Evolutionary conservation across 53 echinoderm and acorn worm genomes (phyloP).

Genomic region (Astropecten irregularis): DNA sequence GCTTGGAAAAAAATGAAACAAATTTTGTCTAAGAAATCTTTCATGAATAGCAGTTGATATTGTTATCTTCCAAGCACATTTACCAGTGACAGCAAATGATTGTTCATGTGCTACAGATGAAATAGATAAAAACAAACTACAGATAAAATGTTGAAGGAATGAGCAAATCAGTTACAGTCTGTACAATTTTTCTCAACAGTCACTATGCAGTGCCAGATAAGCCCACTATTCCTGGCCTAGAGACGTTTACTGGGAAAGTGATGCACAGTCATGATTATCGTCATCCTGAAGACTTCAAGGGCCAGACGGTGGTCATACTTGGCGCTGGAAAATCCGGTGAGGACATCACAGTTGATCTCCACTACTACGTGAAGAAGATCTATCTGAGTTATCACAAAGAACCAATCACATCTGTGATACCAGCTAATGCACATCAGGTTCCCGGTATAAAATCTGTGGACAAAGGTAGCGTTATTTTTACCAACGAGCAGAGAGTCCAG

Average conservation of each 20-base stretch:
- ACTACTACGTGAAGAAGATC: conserved; percentile 47
- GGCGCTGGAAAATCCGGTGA: conserved; percentile 79
- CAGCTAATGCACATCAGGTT: conserved; percentile 65
- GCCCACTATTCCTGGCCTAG: conserved; percentile 69
- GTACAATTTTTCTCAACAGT: conserved; percentile 56
- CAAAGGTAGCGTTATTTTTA: conserved; percentile 39
- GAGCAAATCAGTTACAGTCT: no score
- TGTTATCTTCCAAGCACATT: no score
- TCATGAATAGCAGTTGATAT: no score
- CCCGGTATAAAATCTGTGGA: conserved; percentile 46
- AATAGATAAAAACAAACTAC: no score
- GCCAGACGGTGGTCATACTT: conserved; percentile 64
- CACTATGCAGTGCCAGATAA: conserved; percentile 76
- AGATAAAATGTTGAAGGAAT: no score
- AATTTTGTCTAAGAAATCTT: no score
- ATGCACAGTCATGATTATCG: conserved; percentile 89
- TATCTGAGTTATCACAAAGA: conserved; percentile 69
- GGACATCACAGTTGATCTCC: conserved; percentile 75
- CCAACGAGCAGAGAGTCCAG: conserved; percentile 47
- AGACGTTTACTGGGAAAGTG: conserved; percentile 66
- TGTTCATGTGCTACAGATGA: no score
- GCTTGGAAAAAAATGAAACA: no score
- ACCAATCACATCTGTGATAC: conserved; percentile 42
- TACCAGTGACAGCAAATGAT: no score
- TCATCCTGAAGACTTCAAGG: conserved; percentile 65